Base-by-base conservation (phyloP, 2,797 vertebrate species). In the Eospalax fontanierii region DNA sequence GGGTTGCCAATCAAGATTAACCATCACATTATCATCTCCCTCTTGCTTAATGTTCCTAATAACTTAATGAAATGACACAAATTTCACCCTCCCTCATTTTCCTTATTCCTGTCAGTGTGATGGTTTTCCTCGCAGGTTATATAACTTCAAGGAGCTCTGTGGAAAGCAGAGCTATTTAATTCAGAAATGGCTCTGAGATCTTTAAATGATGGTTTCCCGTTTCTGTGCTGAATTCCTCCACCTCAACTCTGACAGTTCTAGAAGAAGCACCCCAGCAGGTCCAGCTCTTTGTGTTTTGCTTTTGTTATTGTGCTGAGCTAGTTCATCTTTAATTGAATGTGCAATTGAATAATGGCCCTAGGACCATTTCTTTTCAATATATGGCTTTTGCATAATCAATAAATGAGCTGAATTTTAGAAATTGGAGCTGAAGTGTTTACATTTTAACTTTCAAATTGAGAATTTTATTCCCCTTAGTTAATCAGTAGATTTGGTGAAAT, bases 381-480 rank as follows among this genome's bases (percentile, higher is more conserved):
- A 30, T 81, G 33, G 30, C 11, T 88, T 96, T 94, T 79, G 85
- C 11, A 26, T 91, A 84, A 66, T 91, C 61, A 73, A 75, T 33
- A 80, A 82, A 68, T 16, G 65, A 90, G 16, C 35, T 93, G 40
- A 91, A 83, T 91, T 96, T 87, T 94, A 89, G 76, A 83, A 66
- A 89, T 68, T 71, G 21, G 70, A 92, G 43, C 40, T 85, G 18
- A 84, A 92, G 83, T 63, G 68, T 74, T 84, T 81, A 76, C 40
- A 46, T 94, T 87, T 94, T 94, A 83, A 89, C 35, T 78, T 92
- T 90, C 18, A 88, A 87, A 87, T 19, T 18, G 33, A 92, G 28
- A 75, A 73, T 16, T 74, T 63, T 87, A 28, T 86, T 88, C 85
- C 26, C 28, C 10, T 86, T 61, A 65, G 57, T 88, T 91, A 79